phyloP scores from a whole-genome alignment of 2,888 invertebrate species.

The Ophion ventricosus region DNA sequence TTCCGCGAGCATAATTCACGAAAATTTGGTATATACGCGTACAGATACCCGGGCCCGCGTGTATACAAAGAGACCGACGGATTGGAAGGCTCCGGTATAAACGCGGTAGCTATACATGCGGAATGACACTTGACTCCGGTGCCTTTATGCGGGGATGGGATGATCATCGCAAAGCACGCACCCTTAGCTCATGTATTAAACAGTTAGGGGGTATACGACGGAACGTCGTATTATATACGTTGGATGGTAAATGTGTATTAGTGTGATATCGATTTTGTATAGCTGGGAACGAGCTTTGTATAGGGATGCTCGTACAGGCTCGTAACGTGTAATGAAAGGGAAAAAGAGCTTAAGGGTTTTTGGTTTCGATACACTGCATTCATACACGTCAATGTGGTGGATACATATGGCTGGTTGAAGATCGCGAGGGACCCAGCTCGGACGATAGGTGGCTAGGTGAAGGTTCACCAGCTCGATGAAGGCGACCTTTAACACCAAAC shows the following conservation, averaged over 20 bases:
- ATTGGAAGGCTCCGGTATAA: too few species aligned
- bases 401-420: slow-evolving; percentile 43
- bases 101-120: neutral
- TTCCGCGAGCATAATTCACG: slow-evolving; percentile 52
- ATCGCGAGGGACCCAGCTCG: slow-evolving; percentile 32
- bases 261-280: neutral
- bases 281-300: slow-evolving; percentile 51
- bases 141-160: slow-evolving; percentile 8
- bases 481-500: slow-evolving; percentile 55
- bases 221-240: neutral
- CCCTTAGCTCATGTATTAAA: slow-evolving; percentile 44
- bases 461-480: slow-evolving; percentile 39
- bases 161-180: neutral
- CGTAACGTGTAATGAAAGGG: slow-evolving; percentile 31
- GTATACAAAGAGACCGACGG: slow-evolving; percentile 2
- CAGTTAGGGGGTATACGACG: slow-evolving; percentile 39
- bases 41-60: neutral
- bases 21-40: slow-evolving; percentile 55
- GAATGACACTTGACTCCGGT: slow-evolving; percentile 61
- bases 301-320: slow-evolving; percentile 1
- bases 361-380: slow-evolving; percentile 11
- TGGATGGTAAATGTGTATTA: neutral
- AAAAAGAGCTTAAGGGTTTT: slow-evolving; percentile 9
- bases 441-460: slow-evolving; percentile 10
- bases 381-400: neutral